Evolutionary conservation across 2,888 invertebrate genomes (phyloP).

Genomic region (Epinotia nisella): DNA sequence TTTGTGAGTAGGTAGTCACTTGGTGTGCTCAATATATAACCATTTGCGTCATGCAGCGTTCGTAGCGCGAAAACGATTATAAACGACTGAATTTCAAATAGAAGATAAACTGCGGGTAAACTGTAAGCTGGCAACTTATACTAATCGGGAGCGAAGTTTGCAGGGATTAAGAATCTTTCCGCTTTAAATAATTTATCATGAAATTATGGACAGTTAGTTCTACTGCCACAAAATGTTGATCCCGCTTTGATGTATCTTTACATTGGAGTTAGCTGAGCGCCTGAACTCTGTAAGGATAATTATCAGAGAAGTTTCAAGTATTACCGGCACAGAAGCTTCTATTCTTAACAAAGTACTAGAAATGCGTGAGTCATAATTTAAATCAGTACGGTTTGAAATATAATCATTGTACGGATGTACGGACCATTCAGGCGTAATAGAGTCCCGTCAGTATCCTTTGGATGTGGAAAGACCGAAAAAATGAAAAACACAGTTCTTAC

Average conservation of each 20-base stretch:
- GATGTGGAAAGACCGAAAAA: neutral
- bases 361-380: too few species aligned
- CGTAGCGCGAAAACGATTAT: slow-evolving; percentile 54
- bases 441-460: neutral
- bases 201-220: slow-evolving; percentile 43
- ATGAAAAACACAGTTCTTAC: neutral
- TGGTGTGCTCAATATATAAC: slow-evolving; percentile 43
- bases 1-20: slow-evolving; percentile 12
- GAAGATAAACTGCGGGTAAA: slow-evolving; percentile 67
- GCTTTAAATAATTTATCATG: slow-evolving; percentile 60
- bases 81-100: slow-evolving; percentile 65
- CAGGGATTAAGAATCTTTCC: slow-evolving; percentile 57
- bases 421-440: neutral
- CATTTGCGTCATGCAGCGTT: slow-evolving; percentile 42
- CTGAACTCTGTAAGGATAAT: neutral
- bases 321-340: neutral
- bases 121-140: slow-evolving; percentile 59
- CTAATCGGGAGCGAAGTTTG: slow-evolving; percentile 60
- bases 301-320: neutral
- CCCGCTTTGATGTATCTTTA: slow-evolving; percentile 7
- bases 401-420: too few species aligned
- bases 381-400: neutral
- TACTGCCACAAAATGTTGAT: neutral
- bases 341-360: neutral
- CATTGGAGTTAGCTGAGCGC: neutral